A percentile compares a stretch with the other conserved stretches of the same genome.
Evolutionary conservation across 2,113 vertebrate species (phyloP).

Genomic region (Apodemus sylvaticus): DNA sequence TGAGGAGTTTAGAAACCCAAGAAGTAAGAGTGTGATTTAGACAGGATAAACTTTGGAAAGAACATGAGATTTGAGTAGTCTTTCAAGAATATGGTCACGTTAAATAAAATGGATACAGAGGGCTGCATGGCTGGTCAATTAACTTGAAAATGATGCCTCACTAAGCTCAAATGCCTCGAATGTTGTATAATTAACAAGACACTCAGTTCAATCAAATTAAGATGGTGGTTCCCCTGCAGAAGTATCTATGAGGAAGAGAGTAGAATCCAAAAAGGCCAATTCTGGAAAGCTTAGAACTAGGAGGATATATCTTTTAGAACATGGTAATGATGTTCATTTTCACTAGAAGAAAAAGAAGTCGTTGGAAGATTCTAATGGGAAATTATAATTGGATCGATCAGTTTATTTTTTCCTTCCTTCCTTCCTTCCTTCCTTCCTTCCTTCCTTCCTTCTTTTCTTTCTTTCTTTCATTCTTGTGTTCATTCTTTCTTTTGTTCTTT

Average conservation of each 20-base stretch:
- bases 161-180: not conserved
- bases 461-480: no score
- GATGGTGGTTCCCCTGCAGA: not conserved
- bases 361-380: not conserved
- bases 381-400: not conserved
- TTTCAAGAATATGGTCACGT: not conserved
- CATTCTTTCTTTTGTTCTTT: no score
- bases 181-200: not conserved
- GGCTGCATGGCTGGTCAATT: not conserved
- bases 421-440: no score
- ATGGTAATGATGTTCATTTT: not conserved
- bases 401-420: no score
- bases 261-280: not conserved
- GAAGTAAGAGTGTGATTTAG: not conserved
- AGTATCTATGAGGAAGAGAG: not conserved
- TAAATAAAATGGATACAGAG: not conserved
- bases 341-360: not conserved
- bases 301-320: no score
- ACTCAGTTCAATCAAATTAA: not conserved
- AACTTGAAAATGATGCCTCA: not conserved
- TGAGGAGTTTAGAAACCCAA: not conserved
- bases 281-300: accelerated
- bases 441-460: no score
- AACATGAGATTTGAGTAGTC: not conserved
- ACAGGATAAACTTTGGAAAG: not conserved